Percentiles rank a stretch among this genome's conserved stretches.
These are phyloP conservation scores for Periophthalmodon schlosseri DNA, from an alignment of 2,113 vertebrate genomes.

Conservation along the genomic window DNA sequence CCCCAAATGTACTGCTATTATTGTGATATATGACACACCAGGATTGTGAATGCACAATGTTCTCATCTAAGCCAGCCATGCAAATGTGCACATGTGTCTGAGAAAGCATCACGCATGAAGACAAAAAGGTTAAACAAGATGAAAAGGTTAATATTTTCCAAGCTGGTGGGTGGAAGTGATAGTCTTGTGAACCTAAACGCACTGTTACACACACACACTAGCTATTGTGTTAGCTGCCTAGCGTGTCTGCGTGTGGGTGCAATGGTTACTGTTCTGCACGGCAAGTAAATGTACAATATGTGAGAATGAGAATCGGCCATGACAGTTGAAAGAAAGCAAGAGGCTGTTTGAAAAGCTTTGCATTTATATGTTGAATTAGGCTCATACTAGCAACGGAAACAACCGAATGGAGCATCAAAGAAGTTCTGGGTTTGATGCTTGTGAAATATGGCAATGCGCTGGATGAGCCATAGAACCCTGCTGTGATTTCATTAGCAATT, in stretches of 20 bases:
- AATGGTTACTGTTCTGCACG: slow-evolving; percentile 19
- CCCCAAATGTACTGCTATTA: slow-evolving; percentile 57
- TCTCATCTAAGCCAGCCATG: slow-evolving; percentile 23
- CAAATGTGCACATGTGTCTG: slow-evolving; percentile 23
- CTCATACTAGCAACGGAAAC: not conserved
- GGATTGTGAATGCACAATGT: slow-evolving; percentile 17
- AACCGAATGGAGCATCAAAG: not conserved
- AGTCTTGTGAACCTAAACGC: slow-evolving; percentile 33
- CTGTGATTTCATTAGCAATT: not conserved
- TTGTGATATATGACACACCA: slow-evolving; percentile 41
- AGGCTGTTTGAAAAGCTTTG: not conserved
- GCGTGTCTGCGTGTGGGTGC: slow-evolving; percentile 18
- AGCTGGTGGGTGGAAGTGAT: slow-evolving; percentile 64
- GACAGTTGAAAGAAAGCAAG: slow-evolving; percentile 7
- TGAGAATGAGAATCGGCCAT: not conserved
- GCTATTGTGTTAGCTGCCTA: slow-evolving; percentile 16
- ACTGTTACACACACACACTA: not conserved
- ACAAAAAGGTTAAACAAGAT: slow-evolving; percentile 62
- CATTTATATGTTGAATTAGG: not conserved
- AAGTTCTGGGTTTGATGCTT: not conserved
- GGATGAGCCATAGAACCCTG: not conserved
- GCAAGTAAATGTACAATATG: slow-evolving; percentile 42
- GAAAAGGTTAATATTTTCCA: slow-evolving; percentile 72
- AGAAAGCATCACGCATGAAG: slow-evolving; percentile 36
- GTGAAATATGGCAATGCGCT: not conserved